Base-by-base conservation (phyloP, 2,888 invertebrate genomes). In the Steromphala cineraria region DNA sequence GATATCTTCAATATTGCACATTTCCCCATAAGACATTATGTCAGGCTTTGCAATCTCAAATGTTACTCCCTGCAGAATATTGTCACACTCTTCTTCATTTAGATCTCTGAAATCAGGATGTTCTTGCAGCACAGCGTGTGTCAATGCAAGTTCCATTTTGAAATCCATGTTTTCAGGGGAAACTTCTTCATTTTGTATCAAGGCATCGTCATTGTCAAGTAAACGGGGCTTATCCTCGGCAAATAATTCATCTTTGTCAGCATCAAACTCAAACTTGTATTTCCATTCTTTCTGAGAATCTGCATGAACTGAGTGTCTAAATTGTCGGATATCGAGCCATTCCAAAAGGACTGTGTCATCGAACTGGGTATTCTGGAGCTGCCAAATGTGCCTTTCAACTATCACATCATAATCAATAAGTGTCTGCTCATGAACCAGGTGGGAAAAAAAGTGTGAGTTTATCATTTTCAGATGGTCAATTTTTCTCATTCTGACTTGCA, bases 1-100 rank as follows among this genome's bases (percentile, higher is more conserved):
- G 7, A 86, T 89, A 87, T 83, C 85, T 40, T 17, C 21, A 17
- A 83, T 53, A 17, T 17, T 28, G 2, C 31, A 10, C 28, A 62
- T 85, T 71, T 81, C 78, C 3, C 52, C 53, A 10, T 31, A 13
- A 10, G 31, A 28, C 81, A 67, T 82, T 62, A 3, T 17, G n/a
- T 84, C 82, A 17, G 53, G 19, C 31, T 52, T 13, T 52, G 10
- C 52, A 7, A 67, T 36, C n/a, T 46, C 46, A 1, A 10, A 13
- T 46, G 5, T 5, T 8, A 46, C 1, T 46, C 8, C 13, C 46
- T 10, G 13, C 46, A 46, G 13, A 46, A 46, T 4, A 5, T 13
- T 46, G 46, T 46, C 46, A 46, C 13, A 13, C 46, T 46, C 13
- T 46, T 46, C 46, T 46, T 46, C 13, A 46, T 10, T 46, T 5